Conservation (phyloP, 2,113 vertebrate genomes). For the Heterotis niloticus region DNA sequence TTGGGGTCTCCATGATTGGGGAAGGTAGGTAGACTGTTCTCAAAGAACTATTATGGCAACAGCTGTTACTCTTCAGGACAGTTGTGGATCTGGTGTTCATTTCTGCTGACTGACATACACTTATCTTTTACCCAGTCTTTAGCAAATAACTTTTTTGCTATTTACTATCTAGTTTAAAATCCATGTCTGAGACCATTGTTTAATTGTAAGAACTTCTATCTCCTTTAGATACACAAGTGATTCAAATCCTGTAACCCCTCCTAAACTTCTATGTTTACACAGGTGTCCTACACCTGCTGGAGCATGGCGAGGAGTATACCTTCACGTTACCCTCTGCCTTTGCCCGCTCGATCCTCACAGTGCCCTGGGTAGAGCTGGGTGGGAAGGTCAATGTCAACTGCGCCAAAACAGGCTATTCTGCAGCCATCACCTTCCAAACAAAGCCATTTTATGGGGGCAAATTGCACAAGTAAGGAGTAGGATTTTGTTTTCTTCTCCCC, state of each 20-base stretch:
- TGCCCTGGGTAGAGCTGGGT: constrained; percentile 96
- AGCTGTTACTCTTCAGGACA: too few species aligned
- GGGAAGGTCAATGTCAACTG: constrained; percentile 92
- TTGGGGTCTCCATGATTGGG: constrained; percentile 94
- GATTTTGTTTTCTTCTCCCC: background rate
- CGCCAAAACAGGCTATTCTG: constrained; percentile 86
- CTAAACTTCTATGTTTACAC: background rate
- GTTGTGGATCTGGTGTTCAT: too few species aligned
- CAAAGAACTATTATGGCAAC: background rate
- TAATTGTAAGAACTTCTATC: too few species aligned
- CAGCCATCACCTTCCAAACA: constrained; percentile 94
- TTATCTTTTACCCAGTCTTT: too few species aligned
- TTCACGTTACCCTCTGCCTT: constrained; percentile 93
- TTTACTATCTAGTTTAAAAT: background rate
- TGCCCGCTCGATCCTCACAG: constrained; percentile 93
- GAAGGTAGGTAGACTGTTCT: constrained; percentile 71
- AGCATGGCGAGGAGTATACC: constrained; percentile 88
- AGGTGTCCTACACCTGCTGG: constrained; percentile 85
- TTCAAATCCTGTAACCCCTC: background rate
- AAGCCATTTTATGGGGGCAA: constrained; percentile 98
- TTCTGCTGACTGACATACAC: background rate
- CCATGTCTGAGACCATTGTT: background rate
- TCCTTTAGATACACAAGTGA: too few species aligned
- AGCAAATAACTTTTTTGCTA: too few species aligned
- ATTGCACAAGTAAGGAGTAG: constrained; percentile 76